Base-by-base conservation (phyloP, 2,888 invertebrate genomes). In the Hoplodrina blanda region DNA sequence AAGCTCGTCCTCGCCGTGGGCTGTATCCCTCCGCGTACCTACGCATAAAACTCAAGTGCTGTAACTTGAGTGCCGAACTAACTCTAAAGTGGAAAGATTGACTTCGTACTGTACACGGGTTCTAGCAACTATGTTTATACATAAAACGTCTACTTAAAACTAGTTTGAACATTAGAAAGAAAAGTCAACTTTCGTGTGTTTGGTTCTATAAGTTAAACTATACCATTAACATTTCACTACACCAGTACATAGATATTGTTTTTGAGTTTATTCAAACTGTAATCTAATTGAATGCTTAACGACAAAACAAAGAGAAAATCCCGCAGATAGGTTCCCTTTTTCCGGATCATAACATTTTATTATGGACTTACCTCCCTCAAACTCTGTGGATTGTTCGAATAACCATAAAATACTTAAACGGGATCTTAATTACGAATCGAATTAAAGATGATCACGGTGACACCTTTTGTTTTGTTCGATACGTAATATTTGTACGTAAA, bases 391-490 rank as follows among this genome's bases (percentile, higher is more conserved):
- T 89, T 90, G 86, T 88, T 88, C 83, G 83, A 89, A 91, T 89
- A 89, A 87, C 87, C 89, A 88, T 89, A 84, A 91, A 91, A 91
- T 91, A 87, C 85, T 84, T 87, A 88, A 90, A 91, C 90, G 87
- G 86, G 76, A 86, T 91, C 89, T 90, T 91, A 91, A 92, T 91
- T 90, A 82, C 81, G 79, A 87, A 89, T 90, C 86, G 87, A 90
- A 78, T 76, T 71, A 75, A 73, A 62, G 57, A 52, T 68, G 37
- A 66, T 70, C 70, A 62, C 30, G 49, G 13, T 46, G 59, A 53
- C 10, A n/a, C n/a, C 46, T 57, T n/a, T 52, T 19, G 52, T 49
- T 60, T 52, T 59, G 33, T 44, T 52, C 3, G 41, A 4, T n/a
- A 46, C 37, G 53, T 25, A 55, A 20, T 62, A 69, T 75, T 50